Evolutionary conservation across 2,113 vertebrate genomes (phyloP), one percentile per base, ranked within the genome.

Genomic region (Channa argus): DNA sequence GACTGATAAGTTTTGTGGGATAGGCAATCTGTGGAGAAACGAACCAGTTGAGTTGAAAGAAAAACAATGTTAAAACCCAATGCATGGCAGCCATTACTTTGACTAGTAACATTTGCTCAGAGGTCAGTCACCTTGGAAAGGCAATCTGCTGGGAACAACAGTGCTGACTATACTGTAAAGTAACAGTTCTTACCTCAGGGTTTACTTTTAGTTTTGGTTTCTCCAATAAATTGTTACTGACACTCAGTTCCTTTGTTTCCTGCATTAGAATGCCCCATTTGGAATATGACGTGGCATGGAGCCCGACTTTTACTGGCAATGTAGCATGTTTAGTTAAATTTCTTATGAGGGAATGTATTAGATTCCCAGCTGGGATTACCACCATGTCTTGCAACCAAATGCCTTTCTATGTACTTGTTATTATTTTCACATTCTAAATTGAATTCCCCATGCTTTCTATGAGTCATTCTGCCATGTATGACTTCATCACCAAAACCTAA

Each of bases 1-100:
- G 14, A 88, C 82, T 89, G 88, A 91, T 92, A 92, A 85, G 71
- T 92, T 92, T 92, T 90, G 85, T 79, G 80, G 73, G 77, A 80
- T 85, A 85, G 81, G 84, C 83, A 92, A 91, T 93, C 85, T 91
- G 77, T 82, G 83, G 71, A 87, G 76, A 87, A 88, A 82, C 75
- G 73, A 85, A 86, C 89, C 86, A 74, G 78, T 66, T 55, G 80
- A 78, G 67, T 82, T 78, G 71, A 73, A 90, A 75, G 62, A 83
- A 89, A 91, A 90, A 86, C 77, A 87, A 79, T 80, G 81, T 89
- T 85, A 80, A 78, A 86, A 84, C 74, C 72, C 77, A 82, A 88
- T 88, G 82, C 84, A 86, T 83, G 86, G 75, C 64, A 69, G 69
- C 75, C 87, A 89, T 83, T 91, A 71, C 80, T 90, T 82, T 81